Evolutionary conservation across 2,888 invertebrate genomes (phyloP), one percentile per base, ranked within the genome.

Genomic region (Sesia apiformis): DNA sequence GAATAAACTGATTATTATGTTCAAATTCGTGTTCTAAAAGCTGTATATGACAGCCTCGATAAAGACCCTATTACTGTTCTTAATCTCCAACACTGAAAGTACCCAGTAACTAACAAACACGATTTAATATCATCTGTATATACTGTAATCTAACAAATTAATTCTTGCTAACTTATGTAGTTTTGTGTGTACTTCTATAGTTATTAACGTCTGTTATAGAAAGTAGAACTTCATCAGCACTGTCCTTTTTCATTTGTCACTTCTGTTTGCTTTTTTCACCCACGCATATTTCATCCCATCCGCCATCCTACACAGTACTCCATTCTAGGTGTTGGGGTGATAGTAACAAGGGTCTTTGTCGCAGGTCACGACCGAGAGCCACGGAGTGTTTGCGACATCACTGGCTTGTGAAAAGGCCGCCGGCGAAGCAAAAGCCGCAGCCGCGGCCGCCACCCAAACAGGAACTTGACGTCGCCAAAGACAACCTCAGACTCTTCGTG

Each of bases 291-390:
- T 46, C 23, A 51, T 50, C 5, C 39, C 7, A 38, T 50, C 38
- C 38, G 7, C 38, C 40, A n/a, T 8, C 40, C 40, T 40, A 40
- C 5, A 8, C 52, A 23, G 4, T 5, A 52, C 39, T 40, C n/a
- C 7, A 40, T 40, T 40, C 52, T 39, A 74, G 84, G 87, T 87
- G 87, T 87, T 81, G 87, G 86, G 76, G 78, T 74, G 69, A 73
- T 84, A 87, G 85, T 88, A 88, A 89, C 88, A 82, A 82, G 85
- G 89, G 89, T 84, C 84, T 88, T 80, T 89, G 88, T 85, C 86
- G 85, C 93, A 96, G 96, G 91, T 91, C 91, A 76, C 93, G 98
- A 76, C 93, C 96, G 91, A 93, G 94, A 71, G 96, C 97, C 59
- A 91, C 92, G 69, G 93, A 95, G 80, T 96, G 97, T 84, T 91